Evolutionary conservation across 2,797 vertebrate genomes (phyloP).

Genomic region (Philypnodon macrostomus): DNA sequence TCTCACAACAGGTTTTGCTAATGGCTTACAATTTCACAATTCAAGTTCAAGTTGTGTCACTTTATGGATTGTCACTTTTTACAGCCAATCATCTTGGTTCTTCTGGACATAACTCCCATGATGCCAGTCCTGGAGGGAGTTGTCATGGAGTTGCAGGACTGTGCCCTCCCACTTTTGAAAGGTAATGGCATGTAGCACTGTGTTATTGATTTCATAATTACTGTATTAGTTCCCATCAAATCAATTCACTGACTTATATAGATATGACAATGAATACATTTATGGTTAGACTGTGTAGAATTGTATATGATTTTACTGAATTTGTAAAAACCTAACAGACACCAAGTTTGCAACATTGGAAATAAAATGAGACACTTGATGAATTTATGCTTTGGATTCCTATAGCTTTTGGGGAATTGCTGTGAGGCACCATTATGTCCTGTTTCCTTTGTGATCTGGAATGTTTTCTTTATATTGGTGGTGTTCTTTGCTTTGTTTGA

Average conservation of each 20-base stretch:
- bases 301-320: too few relatives aligned
- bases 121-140: conserved; percentile 89
- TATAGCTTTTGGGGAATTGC: conserved; percentile 13
- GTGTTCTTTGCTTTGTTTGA: conserved; percentile 64
- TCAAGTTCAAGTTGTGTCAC: too few relatives aligned
- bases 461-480: conserved; percentile 59
- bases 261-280: too few relatives aligned
- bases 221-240: too few relatives aligned
- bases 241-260: too few relatives aligned
- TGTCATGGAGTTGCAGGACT: conserved; percentile 97
- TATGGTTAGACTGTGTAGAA: too few relatives aligned
- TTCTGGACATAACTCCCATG: conserved; percentile 94
- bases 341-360: too few relatives aligned
- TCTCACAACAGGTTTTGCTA: conserved; percentile 1
- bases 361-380: too few relatives aligned
- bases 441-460: conserved; percentile 70
- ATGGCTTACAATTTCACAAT: conserved; percentile 27
- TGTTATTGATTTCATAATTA: neutral
- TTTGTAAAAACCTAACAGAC: too few relatives aligned
- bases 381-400: too few relatives aligned
- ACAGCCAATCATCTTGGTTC: conserved; percentile 84
- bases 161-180: conserved; percentile 89
- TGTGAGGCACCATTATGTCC: conserved; percentile 53
- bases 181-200: conserved; percentile 71
- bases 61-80: neutral